Conservation (phyloP, 2,888 invertebrate genomes). For the Atherix ibis region DNA sequence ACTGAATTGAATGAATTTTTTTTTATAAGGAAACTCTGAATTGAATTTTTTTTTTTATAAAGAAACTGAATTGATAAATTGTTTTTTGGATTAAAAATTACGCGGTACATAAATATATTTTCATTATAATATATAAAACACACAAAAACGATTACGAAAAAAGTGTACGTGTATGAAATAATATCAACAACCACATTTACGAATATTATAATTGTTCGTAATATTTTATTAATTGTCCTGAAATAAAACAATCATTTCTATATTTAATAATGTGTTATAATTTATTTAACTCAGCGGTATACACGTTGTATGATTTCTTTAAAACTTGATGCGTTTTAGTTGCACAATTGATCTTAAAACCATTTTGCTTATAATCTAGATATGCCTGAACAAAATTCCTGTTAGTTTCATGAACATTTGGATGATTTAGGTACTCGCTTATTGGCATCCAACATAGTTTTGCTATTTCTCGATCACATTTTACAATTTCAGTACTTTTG, state of each 20-base stretch:
- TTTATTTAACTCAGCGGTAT: background rate
- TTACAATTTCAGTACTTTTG: slow-evolving; percentile 41
- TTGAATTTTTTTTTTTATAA: too few relatives aligned
- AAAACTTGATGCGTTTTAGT: slow-evolving; percentile 31
- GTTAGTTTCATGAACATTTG: slow-evolving; percentile 57
- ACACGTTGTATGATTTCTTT: slow-evolving; percentile 24
- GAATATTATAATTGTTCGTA: too few relatives aligned
- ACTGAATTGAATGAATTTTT: too few relatives aligned
- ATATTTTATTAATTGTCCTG: too few relatives aligned
- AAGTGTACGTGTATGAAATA: too few relatives aligned
- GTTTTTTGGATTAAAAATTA: too few relatives aligned
- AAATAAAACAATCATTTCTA: background rate
- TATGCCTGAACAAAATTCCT: slow-evolving; percentile 49
- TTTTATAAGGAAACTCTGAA: too few relatives aligned
- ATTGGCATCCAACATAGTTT: slow-evolving; percentile 72
- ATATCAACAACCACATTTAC: too few relatives aligned
- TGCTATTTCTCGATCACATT: slow-evolving; percentile 61
- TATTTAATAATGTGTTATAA: background rate
- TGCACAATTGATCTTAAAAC: slow-evolving; percentile 41
- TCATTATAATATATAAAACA: too few relatives aligned
- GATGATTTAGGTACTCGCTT: slow-evolving; percentile 51
- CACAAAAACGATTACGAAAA: too few relatives aligned
- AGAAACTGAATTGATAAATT: too few relatives aligned
- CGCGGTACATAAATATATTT: too few relatives aligned
- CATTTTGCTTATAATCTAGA: slow-evolving; percentile 44